Evolutionary conservation across 2,888 invertebrate species (phyloP).

Genomic region (Sarcophaga subvicina): DNA sequence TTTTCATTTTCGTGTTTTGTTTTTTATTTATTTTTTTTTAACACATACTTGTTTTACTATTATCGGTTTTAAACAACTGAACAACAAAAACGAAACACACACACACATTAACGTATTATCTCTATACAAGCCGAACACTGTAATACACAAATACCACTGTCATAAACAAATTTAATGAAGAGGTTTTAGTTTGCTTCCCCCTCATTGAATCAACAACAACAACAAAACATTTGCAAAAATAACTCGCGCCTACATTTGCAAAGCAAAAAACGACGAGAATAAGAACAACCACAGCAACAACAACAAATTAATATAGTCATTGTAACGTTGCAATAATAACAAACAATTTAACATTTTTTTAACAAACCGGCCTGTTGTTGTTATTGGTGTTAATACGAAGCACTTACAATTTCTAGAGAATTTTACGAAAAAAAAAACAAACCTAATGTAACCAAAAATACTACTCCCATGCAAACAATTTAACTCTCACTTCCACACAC

Average conservation of each 20-base stretch:
- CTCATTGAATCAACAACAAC: not conserved
- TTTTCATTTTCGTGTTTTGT: not conserved
- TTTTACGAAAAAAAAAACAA: slow-evolving; percentile 35
- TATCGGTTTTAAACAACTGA: not conserved
- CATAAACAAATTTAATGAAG: slow-evolving; percentile 19
- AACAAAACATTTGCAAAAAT: not conserved
- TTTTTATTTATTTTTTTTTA: slow-evolving; percentile 23
- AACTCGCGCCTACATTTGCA: slow-evolving; percentile 57
- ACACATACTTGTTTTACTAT: slow-evolving; percentile 24
- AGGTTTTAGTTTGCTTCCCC: slow-evolving; percentile 19
- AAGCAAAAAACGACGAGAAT: not conserved
- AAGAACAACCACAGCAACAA: slow-evolving; percentile 15
- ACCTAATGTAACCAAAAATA: slow-evolving; percentile 54
- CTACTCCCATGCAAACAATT: slow-evolving; percentile 56
- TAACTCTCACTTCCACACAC: not conserved
- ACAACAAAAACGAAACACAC: slow-evolving; percentile 1
- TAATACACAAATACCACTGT: not conserved
- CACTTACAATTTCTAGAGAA: slow-evolving; percentile 39
- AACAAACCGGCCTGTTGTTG: slow-evolving; percentile 14
- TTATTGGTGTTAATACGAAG: slow-evolving; percentile 31
- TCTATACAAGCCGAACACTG: no score
- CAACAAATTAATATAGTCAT: not conserved
- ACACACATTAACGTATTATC: not conserved
- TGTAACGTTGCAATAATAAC: slow-evolving; percentile 10
- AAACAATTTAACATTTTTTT: slow-evolving; percentile 29